These are phyloP conservation scores for Brachypteracias leptosomus DNA, from an alignment of 2,113 vertebrate species.

Conservation along the genomic window DNA sequence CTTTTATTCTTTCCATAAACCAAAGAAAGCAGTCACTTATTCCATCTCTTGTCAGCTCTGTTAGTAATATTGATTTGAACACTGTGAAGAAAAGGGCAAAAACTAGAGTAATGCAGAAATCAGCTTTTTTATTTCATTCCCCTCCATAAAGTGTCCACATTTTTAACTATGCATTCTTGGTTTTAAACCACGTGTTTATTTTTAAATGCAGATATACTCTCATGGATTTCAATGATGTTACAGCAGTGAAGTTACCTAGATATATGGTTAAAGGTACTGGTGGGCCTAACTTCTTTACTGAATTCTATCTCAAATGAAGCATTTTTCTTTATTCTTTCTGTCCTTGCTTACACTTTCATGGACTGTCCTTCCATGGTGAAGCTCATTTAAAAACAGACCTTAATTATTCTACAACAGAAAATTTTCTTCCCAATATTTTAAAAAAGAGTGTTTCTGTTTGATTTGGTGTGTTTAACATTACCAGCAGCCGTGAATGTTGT, in stretches of 20 bases:
- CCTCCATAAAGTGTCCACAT: background rate
- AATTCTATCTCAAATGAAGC: background rate
- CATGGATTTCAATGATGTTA: background rate
- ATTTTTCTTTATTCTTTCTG: background rate
- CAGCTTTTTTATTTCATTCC: background rate
- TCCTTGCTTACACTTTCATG: background rate
- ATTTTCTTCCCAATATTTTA: background rate
- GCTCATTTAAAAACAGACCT: background rate
- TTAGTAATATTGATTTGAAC: background rate
- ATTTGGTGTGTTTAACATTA: background rate
- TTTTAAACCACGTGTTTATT: background rate
- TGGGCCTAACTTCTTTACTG: background rate
- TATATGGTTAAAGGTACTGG: accelerated
- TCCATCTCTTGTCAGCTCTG: background rate
- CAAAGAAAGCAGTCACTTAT: background rate
- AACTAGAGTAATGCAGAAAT: background rate
- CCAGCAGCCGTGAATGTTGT: background rate
- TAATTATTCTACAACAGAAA: background rate
- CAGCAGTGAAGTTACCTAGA: background rate
- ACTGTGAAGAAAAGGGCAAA: background rate
- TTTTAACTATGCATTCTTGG: background rate
- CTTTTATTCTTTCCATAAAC: background rate
- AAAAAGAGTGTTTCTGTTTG: background rate
- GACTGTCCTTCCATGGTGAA: background rate
- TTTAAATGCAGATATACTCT: background rate